Percentiles rank a stretch among this genome's conserved stretches.
These are phyloP conservation scores for Chrysomallon squamiferum DNA, from an alignment of 1,140 invertebrate species.

Conservation along the genomic window DNA sequence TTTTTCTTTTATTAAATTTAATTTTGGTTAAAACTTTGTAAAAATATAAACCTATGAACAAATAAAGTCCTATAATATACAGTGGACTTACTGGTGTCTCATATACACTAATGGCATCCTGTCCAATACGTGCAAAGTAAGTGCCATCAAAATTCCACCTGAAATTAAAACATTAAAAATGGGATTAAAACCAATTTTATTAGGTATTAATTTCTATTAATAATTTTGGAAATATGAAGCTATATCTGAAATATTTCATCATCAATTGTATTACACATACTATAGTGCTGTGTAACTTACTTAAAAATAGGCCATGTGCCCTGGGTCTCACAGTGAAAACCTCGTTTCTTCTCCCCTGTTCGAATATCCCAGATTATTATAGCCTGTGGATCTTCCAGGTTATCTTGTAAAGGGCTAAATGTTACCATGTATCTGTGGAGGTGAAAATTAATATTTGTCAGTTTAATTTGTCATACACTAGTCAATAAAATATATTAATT, in stretches of 20 bases:
- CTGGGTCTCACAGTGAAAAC: constrained; percentile 84
- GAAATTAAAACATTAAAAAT: no score
- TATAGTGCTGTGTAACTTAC: constrained; percentile 31
- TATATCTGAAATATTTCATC: no score
- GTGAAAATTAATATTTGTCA: not conserved
- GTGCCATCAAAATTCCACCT: constrained; percentile 96
- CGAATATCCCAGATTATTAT: constrained; percentile 85
- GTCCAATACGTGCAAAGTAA: constrained; percentile 86
- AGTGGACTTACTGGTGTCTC: constrained; percentile 78
- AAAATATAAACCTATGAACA: no score
- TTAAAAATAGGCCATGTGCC: constrained; percentile 89
- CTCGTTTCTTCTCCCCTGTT: constrained; percentile 88
- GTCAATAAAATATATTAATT: not conserved
- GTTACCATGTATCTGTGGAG: constrained; percentile 82
- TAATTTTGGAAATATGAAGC: no score
- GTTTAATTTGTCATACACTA: not conserved
- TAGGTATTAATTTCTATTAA: no score
- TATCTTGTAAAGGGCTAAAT: constrained; percentile 80
- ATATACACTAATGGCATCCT: constrained; percentile 85
- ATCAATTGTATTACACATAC: no score
- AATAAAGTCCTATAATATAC: no score
- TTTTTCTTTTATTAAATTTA: no score
- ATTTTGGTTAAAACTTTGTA: no score
- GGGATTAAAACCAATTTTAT: no score
- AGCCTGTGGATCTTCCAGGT: constrained; percentile 64